phyloP scores from a whole-genome alignment of 1,140 invertebrate species.

The Drosophila eugracilis region DNA sequence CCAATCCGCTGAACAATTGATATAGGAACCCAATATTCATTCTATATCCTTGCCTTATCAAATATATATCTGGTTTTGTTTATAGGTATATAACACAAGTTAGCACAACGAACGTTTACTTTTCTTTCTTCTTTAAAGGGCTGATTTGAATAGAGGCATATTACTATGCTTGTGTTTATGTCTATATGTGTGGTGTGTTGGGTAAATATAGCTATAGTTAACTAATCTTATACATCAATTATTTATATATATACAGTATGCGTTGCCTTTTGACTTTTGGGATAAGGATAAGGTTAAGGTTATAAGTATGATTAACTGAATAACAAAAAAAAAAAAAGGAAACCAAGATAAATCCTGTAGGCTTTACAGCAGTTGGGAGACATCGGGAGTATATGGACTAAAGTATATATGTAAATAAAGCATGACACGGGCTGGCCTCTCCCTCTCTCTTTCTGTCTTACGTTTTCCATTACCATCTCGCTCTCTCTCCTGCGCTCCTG shows the following conservation, averaged over 20 bases:
- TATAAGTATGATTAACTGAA: slow-evolving; percentile 11
- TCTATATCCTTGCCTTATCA: slow-evolving; percentile 15
- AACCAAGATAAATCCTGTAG: slow-evolving; percentile 9
- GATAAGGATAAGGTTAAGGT: slow-evolving; percentile 11
- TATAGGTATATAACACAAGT: slow-evolving; percentile 49
- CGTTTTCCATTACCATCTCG: slow-evolving; percentile 2
- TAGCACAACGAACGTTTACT: slow-evolving; percentile 45
- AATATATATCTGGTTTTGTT: slow-evolving; percentile 21
- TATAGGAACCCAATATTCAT: slow-evolving; percentile 13
- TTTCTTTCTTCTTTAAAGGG: slow-evolving; percentile 8
- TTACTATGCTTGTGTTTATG: slow-evolving; percentile 9
- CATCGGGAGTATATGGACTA: slow-evolving; percentile 2
- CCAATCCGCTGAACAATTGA: background rate
- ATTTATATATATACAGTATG: slow-evolving; percentile 48
- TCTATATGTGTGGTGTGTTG: slow-evolving; percentile 10
- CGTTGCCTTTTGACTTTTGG: slow-evolving; percentile 12
- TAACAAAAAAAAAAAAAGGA: slow-evolving; percentile 21
- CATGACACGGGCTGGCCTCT: slow-evolving; percentile 11
- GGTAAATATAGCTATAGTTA: slow-evolving; percentile 21
- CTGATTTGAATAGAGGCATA: slow-evolving; percentile 14
- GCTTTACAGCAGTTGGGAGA: slow-evolving; percentile 12
- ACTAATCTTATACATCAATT: slow-evolving; percentile 30
- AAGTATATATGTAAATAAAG: slow-evolving; percentile 22
- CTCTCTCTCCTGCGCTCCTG: slow-evolving; percentile 9
- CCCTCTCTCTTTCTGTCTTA: background rate